Evolutionary conservation across 2,113 vertebrate genomes (phyloP).

Genomic region (Baryphthengus martii): DNA sequence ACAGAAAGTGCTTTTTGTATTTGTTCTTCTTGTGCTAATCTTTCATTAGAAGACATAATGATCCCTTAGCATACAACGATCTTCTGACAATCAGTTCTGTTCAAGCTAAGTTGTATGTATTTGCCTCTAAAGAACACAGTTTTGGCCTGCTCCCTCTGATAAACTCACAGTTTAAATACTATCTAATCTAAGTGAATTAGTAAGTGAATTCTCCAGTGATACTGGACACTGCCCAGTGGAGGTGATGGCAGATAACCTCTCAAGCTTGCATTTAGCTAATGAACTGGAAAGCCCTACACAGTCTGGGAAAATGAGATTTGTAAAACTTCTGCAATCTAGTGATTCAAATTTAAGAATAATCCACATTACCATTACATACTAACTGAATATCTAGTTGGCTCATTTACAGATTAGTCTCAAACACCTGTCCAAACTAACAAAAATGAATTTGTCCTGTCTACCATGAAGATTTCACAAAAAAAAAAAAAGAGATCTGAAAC

Average conservation of each 20-base stretch:
- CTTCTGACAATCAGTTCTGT: neutral
- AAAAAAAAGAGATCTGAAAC: neutral
- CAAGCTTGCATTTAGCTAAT: neutral
- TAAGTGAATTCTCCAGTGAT: neutral
- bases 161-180: neutral
- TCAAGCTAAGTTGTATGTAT: neutral
- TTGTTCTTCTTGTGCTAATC: neutral
- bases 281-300: neutral
- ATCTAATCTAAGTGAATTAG: conserved; percentile 14
- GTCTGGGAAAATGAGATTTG: neutral
- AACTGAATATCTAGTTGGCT: neutral
- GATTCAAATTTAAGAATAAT: neutral
- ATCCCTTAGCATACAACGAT: neutral
- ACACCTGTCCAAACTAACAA: neutral
- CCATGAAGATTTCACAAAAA: neutral
- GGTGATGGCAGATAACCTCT: neutral
- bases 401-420: neutral
- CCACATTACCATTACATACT: rapidly evolving
- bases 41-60: neutral
- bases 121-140: neutral
- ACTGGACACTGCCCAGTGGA: neutral
- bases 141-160: neutral
- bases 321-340: neutral
- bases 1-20: neutral
- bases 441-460: neutral